Percentiles rank a stretch among this genome's conserved stretches.
phyloP scores from a whole-genome alignment of 2,888 invertebrate genomes.

The Conops quadrifasciatus region DNA sequence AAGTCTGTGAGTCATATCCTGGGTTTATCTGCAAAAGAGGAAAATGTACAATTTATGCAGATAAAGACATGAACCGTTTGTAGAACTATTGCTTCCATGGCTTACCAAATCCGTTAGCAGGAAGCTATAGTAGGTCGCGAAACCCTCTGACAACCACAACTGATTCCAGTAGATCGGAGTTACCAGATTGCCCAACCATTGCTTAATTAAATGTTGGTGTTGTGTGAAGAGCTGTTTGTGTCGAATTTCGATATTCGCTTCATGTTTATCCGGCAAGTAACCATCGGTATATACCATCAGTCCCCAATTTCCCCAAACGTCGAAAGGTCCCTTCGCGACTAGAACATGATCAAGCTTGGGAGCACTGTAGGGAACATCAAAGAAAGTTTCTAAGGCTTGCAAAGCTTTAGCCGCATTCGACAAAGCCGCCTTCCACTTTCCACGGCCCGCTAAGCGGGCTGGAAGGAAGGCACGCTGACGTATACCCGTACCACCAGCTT shows the following conservation, averaged over 20 bases:
- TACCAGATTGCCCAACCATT: slow-evolving; percentile 80
- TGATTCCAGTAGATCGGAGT: slow-evolving; percentile 74
- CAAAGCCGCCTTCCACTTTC: background rate
- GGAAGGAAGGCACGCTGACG: slow-evolving; percentile 44
- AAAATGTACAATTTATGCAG: no score
- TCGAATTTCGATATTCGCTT: slow-evolving; percentile 64
- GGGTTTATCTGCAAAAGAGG: background rate
- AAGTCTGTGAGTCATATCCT: background rate
- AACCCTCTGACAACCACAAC: slow-evolving; percentile 76
- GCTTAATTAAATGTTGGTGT: slow-evolving; percentile 71
- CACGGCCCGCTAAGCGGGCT: background rate
- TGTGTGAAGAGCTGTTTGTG: slow-evolving; percentile 58
- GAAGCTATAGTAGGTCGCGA: slow-evolving; percentile 64
- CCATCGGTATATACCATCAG: slow-evolving; percentile 71
- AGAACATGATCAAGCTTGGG: background rate
- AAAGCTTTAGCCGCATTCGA: background rate
- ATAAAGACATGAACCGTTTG: no score
- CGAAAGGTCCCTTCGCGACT: slow-evolving; percentile 50
- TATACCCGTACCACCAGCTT: slow-evolving; percentile 51
- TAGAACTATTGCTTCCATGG: background rate
- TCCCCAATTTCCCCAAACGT: slow-evolving; percentile 93
- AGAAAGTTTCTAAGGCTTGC: background rate
- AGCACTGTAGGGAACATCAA: background rate
- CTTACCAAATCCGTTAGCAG: slow-evolving; percentile 42
- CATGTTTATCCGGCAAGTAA: slow-evolving; percentile 57